Base-by-base conservation (phyloP, 2,113 vertebrate species). In the Upupa epops region DNA sequence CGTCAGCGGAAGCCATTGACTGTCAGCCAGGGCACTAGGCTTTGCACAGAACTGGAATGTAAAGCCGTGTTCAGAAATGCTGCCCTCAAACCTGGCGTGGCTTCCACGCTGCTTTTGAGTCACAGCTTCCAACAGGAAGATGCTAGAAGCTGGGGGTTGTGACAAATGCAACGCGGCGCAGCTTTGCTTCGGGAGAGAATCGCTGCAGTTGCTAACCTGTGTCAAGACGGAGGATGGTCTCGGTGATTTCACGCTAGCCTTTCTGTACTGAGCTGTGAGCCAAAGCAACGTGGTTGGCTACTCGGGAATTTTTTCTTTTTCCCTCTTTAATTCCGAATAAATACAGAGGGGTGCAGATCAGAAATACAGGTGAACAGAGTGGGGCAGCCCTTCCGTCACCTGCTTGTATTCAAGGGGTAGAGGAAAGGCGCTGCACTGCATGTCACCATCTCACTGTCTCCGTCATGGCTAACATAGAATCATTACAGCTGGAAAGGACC, bases 1-100 rank as follows among this genome's bases (percentile, higher is more conserved):
- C 86, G 88, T 96, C 92, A 94, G 85, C 83, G 77, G 93, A 95
- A 94, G 68, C 71, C 90, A 83, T 86, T 95, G 91, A 95, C 51
- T 89, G 68, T 54, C 86, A 61, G 90, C 94, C 94, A 95, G 92
- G 95, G 88, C 45, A 72, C 69, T 40, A 69, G 65, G 66, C 86
- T 92, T 94, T 93, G 61, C 80, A 66, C 55, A 3, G 4, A 79
- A 70, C 1, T 0, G 93, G 94, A 94, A 93, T 92, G 89, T 94
- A 88, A 95, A 95, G 86, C 80, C 83, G 36, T 76, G 90, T 84
- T 81, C 94, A 89, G 90, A 92, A 78, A 86, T 70, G 77, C 82
- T 94, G 64, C 75, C 86, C 80, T 89, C 63, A 90, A 95, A 84
- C 49, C 76, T 93, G 90, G 92, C 88, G 61, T 86, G 90, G 80